Conservation (phyloP, 2,888 invertebrate genomes). For the Nomada flava region DNA sequence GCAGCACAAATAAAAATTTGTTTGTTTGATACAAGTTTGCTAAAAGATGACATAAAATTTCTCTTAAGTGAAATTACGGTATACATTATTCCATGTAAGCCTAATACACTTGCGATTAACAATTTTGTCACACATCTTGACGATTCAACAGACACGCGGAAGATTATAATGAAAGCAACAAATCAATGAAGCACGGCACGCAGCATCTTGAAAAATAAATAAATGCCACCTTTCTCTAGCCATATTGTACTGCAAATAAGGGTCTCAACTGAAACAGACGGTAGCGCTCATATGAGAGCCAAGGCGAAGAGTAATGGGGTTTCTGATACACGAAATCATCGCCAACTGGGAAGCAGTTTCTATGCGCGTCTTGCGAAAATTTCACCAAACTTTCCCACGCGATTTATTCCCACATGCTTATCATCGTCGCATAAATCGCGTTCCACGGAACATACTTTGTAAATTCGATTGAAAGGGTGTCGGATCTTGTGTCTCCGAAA, state of each 20-base stretch:
- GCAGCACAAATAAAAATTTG: too few species aligned
- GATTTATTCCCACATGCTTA: slow-evolving; percentile 58
- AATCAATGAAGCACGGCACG: not conserved
- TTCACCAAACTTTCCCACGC: slow-evolving; percentile 67
- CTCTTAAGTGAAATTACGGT: too few species aligned
- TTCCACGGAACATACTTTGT: slow-evolving; percentile 12
- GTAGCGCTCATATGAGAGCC: slow-evolving; percentile 50
- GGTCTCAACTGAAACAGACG: slow-evolving; percentile 28
- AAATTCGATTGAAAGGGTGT: slow-evolving; percentile 16
- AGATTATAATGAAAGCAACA: not conserved
- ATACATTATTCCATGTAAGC: too few species aligned
- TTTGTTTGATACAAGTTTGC: too few species aligned
- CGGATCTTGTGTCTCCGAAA: not conserved
- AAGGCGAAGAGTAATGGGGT: slow-evolving; percentile 61
- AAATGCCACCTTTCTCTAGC: not conserved
- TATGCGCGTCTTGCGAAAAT: slow-evolving; percentile 60
- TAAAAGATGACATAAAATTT: too few species aligned
- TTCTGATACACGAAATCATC: slow-evolving; percentile 56
- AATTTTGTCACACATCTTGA: not conserved
- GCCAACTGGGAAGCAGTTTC: slow-evolving; percentile 50
- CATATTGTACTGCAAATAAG: not conserved
- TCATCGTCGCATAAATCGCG: slow-evolving; percentile 50
- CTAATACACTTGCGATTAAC: too few species aligned
- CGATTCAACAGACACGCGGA: not conserved
- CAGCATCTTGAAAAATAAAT: not conserved